phyloP scores from a whole-genome alignment of 2,113 vertebrate species.

The Puma concolor region DNA sequence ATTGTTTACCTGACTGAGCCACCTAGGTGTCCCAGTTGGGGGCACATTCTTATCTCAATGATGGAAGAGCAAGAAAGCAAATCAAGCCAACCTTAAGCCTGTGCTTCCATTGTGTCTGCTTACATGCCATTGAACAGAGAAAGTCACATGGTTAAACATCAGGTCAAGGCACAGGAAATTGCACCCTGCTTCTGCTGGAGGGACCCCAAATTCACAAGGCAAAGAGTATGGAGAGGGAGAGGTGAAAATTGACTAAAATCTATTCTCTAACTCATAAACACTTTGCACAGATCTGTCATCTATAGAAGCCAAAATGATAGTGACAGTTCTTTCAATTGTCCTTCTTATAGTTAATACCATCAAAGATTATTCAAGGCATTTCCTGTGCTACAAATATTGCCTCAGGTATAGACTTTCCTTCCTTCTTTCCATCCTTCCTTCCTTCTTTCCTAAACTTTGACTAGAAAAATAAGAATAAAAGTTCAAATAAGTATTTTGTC shows the following conservation, averaged over 20 bases:
- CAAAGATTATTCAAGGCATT: background rate
- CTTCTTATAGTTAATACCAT: background rate
- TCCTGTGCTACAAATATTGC: too few relatives aligned
- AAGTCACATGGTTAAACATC: background rate
- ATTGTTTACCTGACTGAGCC: too few relatives aligned
- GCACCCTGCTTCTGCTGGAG: background rate
- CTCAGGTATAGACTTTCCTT: background rate
- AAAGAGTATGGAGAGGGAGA: background rate
- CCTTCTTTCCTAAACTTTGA: background rate
- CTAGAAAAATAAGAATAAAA: background rate
- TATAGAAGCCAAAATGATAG: background rate
- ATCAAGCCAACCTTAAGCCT: background rate
- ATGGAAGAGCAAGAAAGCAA: background rate
- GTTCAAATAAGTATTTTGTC: background rate
- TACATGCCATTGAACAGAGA: background rate
- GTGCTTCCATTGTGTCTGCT: background rate
- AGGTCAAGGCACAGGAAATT: background rate
- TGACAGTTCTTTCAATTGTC: background rate
- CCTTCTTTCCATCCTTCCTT: background rate
- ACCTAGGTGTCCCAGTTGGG: background rate
- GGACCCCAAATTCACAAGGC: background rate
- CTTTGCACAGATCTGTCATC: background rate
- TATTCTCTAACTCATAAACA: background rate
- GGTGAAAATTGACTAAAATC: background rate
- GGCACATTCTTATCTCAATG: background rate